Base-by-base conservation (phyloP, 1,140 invertebrate species). In the Ooceraea biroi region DNA sequence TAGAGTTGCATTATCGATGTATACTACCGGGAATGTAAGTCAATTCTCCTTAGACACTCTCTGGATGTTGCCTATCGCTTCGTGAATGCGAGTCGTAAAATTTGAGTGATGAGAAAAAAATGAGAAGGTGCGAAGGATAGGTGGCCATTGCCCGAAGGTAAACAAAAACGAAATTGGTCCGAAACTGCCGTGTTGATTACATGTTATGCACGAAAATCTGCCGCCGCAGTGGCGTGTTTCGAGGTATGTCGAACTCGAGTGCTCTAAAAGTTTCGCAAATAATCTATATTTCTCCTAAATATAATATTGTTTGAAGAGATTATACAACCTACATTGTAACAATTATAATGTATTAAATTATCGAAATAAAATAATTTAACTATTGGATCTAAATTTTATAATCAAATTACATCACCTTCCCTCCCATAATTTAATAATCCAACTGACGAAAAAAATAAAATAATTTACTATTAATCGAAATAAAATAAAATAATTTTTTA, bases 141-240 rank as follows among this genome's bases (percentile, higher is more conserved):
- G 71, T 83, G 78, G 77, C 50, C 27, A 55, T 61, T 55, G 36
- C 85, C 57, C 2, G 55, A 68, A 48, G 77, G 84, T 58, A 58
- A 57, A 58, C 55, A 83, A 77, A 87, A 85, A 80, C n/a, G 69
- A 85, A 88, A 86, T 80, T 86, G 61, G 65, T 84, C 66, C 78
- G 71, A 90, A 92, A 90, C 89, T 88, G 87, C 85, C 86, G 85
- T 73, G 66, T 72, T 91, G 91, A 92, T 92, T 92, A 91, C 74
- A 92, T 72, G 88, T 87, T 91, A 77, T 66, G 58, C 71, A 80
- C 76, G 50, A 60, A 77, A 85, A 87, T 87, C 27, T 74, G 50
- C 58, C 63, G 52, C 68, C 66, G 22, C 65, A 87, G 41, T 60
- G 44, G 60, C 84, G 78, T 83, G 57, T 55, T 19, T 4, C 8